Base-by-base conservation (phyloP, 2,113 vertebrate species). In the Mesoclemmys tuberculata region DNA sequence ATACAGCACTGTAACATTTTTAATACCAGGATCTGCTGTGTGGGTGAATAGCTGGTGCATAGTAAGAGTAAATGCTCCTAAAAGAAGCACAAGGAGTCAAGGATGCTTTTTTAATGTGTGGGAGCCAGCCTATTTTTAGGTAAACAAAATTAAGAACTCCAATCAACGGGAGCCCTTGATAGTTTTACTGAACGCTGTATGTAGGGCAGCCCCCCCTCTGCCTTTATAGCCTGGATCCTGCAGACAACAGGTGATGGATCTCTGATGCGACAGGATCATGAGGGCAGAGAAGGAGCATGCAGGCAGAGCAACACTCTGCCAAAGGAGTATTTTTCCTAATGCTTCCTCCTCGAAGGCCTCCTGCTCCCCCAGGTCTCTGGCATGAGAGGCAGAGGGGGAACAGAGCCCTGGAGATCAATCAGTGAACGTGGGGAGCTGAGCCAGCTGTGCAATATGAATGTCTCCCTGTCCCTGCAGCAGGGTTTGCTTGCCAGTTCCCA, bases 11-110 rank as follows among this genome's bases (percentile, higher is more conserved):
- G 90, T 96, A 96, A 96, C 97, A 97, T 95, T 52, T 71, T 71
- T 86, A 93, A 93, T 94, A 94, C 87, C 83, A 13, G 78, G 97
- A 96, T 95, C 94, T 90, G 95, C 94, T 90, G 95, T 93, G 84
- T 61, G 93, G 90, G 80, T 16, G 51, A 48, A 81, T 1, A 2
- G 71, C 71, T 87, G 87, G 49, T 93, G 78, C 78, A 80, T 38
- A 88, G 78, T 64, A 80, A 83, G 41, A 86, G 74, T 81, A 97
- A 84, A 54, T 71, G 64, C 9, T 71, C 64, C n/a, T 22, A 93
- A 80, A 88, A 93, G 71, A 6, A 85, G 82, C 26, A 38, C 38
- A 85, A 89, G 61, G 46, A 93, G 81, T 77, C 85, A 71, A 19
- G 9, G 35, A 38, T 21, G 64, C 2, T 71, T 71, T 68, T 71